Evolutionary conservation across 2,888 invertebrate species (phyloP), one percentile per base, ranked within the genome.

Genomic region (Lepidonotus clava): DNA sequence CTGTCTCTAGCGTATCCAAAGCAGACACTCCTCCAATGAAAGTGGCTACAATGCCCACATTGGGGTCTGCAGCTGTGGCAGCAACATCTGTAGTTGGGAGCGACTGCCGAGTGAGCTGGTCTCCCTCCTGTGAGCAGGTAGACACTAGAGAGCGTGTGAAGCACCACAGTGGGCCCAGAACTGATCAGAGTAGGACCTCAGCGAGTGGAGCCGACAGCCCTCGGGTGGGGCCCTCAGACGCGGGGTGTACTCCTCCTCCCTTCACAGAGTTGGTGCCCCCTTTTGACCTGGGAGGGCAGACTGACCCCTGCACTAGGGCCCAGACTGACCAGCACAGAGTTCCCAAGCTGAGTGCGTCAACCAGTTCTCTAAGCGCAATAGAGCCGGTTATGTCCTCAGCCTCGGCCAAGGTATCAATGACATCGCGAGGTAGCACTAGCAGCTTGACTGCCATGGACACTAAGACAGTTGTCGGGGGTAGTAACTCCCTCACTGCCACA

Each of bases 401-500:
- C 14, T 28, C 53, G 0, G 76, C n/a, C 40, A 71, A 38, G 14
- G 6, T 24, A 0, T 24, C n/a, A 38, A 38, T 51, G 8, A 28
- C 76, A 21, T 36, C 76, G 4, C 85, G 85, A 18, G 85, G 85
- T 18, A 86, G 85, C 53, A 76, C 85, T 14, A 53, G 76, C 18
- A 86, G 85, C 53, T 28, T 86, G 18, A n/a, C 77, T n/a, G 14
- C 51, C 24, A 71, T 86, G 85, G 71, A 66, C 41, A 18, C 85
- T 1, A 67, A 18, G 1, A 21, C n/a, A 0, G 51, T 41, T 41
- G 24, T 83, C 34, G 46, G 2, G n/a, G 41, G n/a, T 38, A 24
- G 24, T 36, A 18, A 40, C 77, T 36, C 34, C 38, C 38, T 77
- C 18, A 66, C 41, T 1, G 51, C 1, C 41, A 24, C 51, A 51